Conservation (phyloP, 53 echinoderm and acorn worm species). For the Apostichopus leukothele region DNA sequence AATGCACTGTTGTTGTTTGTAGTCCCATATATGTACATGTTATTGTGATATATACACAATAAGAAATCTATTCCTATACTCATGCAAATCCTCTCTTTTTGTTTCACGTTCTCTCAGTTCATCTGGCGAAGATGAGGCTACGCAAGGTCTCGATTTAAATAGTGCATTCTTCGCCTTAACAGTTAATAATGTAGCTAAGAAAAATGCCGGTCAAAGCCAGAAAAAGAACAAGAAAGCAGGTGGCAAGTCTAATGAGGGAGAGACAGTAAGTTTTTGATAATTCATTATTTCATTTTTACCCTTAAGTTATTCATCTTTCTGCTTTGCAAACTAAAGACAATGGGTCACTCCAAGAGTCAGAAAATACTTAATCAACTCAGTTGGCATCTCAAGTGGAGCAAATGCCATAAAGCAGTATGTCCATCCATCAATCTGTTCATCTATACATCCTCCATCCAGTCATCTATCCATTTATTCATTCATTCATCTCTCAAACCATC, state of each 20-base stretch:
- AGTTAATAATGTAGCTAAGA: slow-evolving; percentile 63
- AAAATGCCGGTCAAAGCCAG: slow-evolving; percentile 50
- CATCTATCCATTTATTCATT: neutral
- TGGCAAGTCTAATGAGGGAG: slow-evolving; percentile 68
- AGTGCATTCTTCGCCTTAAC: slow-evolving; percentile 92
- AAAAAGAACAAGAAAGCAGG: slow-evolving; percentile 64
- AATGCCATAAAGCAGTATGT: too few relatives aligned
- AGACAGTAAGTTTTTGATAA: slow-evolving; percentile 64
- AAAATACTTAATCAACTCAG: too few relatives aligned
- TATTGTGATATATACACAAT: too few relatives aligned
- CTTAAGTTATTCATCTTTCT: too few relatives aligned
- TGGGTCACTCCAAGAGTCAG: too few relatives aligned
- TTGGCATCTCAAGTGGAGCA: too few relatives aligned
- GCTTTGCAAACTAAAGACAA: too few relatives aligned
- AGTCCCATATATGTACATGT: too few relatives aligned
- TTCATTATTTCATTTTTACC: too few relatives aligned
- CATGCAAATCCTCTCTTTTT: neutral
- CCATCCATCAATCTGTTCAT: too few relatives aligned
- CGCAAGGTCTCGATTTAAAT: slow-evolving; percentile 64
- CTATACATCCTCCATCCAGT: neutral
- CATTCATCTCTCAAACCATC: neutral
- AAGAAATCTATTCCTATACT: neutral
- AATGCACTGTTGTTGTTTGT: too few relatives aligned
- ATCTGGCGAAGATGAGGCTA: slow-evolving; percentile 62
- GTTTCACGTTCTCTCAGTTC: neutral